Percentiles rank a stretch among this genome's conserved stretches.
phyloP scores from a whole-genome alignment of 92 coral and sea anemone species.

The Zoanthus sociatus region DNA sequence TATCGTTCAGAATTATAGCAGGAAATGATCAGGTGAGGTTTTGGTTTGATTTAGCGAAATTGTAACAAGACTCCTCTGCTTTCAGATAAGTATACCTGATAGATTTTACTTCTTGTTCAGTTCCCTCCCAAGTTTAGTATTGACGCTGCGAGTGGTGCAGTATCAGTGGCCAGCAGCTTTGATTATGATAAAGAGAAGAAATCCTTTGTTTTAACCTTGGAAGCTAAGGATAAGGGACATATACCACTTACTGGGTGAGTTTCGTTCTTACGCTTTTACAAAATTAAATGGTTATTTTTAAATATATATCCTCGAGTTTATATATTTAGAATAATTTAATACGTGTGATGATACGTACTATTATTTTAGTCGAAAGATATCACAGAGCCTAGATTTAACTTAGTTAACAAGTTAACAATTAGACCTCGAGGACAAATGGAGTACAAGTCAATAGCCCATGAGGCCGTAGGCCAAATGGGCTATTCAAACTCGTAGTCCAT shows the following conservation, averaged over 20 bases:
- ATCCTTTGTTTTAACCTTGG: conserved; percentile 69
- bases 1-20: conserved; percentile 69
- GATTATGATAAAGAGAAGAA: conserved; percentile 78
- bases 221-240: conserved; percentile 86
- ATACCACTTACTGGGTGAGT: conserved; percentile 85
- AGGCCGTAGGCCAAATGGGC: no score
- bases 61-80: background rate
- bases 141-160: conserved; percentile 68
- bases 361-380: no score
- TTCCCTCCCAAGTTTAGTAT: conserved; percentile 76
- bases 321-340: no score
- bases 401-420: no score
- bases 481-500: no score
- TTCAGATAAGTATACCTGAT: background rate
- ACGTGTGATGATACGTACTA: no score
- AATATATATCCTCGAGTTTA: background rate
- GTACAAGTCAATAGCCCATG: no score
- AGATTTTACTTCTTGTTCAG: conserved; percentile 47
- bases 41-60: background rate
- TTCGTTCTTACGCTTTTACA: background rate
- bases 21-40: conserved; percentile 77
- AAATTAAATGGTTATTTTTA: background rate
- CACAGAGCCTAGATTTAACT: no score
- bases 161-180: conserved; percentile 71
- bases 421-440: no score